phyloP scores from a whole-genome alignment of 2,113 vertebrate genomes.

The Carettochelys insculpta region DNA sequence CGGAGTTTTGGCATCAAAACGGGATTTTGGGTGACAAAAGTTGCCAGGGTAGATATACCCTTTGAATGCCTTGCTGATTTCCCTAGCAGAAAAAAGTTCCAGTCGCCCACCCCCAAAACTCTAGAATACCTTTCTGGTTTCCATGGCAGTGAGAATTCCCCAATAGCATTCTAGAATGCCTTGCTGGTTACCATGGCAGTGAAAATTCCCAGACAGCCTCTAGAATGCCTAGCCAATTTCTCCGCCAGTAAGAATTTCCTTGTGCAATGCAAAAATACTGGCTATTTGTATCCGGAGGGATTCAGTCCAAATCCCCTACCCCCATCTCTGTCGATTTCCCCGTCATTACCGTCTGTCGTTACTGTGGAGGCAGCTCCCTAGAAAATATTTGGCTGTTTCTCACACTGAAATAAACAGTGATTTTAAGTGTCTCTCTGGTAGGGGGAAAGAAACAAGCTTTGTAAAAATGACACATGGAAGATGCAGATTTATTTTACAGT shows the following conservation, averaged over 20 bases:
- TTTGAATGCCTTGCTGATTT: conserved; percentile 2
- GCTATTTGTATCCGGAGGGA: neutral
- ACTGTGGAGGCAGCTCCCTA: neutral
- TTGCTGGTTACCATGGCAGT: neutral
- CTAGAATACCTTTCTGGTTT: neutral
- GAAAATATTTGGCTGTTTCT: neutral
- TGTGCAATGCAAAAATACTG: neutral
- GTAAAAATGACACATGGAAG: neutral
- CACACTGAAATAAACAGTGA: neutral
- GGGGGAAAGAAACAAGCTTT: conserved; percentile 13
- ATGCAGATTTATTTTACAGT: conserved; percentile 38
- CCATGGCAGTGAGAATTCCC: neutral
- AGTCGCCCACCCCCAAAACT: neutral
- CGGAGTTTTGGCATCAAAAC: too few relatives aligned
- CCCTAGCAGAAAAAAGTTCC: conserved; percentile 9
- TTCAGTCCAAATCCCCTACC: neutral
- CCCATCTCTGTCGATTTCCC: neutral
- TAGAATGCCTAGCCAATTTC: neutral
- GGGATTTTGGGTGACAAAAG: too few relatives aligned
- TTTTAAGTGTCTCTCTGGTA: neutral
- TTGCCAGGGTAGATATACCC: too few relatives aligned
- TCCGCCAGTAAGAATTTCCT: neutral
- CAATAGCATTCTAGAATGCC: neutral
- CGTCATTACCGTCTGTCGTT: neutral
- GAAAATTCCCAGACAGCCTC: neutral